phyloP scores from a whole-genome alignment of 1,140 invertebrate species.

The Heliconius eleuchia region DNA sequence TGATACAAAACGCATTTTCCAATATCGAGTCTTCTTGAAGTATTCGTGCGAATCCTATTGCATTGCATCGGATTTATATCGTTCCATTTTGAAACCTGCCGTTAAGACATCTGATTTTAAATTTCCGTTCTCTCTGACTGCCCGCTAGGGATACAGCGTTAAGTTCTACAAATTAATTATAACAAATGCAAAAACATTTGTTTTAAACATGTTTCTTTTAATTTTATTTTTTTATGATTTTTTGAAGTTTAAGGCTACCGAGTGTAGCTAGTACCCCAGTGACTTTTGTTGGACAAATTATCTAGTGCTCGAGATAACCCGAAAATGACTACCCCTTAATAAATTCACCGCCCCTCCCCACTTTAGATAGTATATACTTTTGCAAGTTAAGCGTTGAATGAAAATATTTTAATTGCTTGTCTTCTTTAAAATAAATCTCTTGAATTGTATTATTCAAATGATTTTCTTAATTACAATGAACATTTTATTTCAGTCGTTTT shows the following conservation, averaged over 20 bases:
- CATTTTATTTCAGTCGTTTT: neutral
- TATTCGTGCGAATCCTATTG: slow-evolving; percentile 3
- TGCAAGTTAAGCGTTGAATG: slow-evolving; percentile 15
- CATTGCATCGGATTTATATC: too few relatives aligned
- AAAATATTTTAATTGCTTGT: slow-evolving; percentile 19
- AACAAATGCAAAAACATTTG: too few relatives aligned
- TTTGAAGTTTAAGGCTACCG: neutral
- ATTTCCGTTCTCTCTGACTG: neutral
- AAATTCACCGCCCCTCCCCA: slow-evolving; percentile 11
- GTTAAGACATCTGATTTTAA: neutral
- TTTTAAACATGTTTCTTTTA: neutral
- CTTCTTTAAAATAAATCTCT: slow-evolving; percentile 13
- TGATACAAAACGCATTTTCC: slow-evolving; percentile 12
- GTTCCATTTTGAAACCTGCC: neutral
- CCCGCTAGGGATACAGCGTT: too few relatives aligned
- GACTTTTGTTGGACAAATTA: slow-evolving; percentile 37
- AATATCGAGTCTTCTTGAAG: slow-evolving; percentile 8
- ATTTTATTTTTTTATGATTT: neutral
- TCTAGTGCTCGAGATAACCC: slow-evolving; percentile 35
- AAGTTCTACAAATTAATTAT: too few relatives aligned
- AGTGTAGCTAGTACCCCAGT: slow-evolving; percentile 14
- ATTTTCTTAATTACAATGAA: slow-evolving; percentile 4
- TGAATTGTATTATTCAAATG: slow-evolving; percentile 6
- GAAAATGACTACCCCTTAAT: slow-evolving; percentile 22
- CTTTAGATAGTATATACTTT: slow-evolving; percentile 15